Evolutionary conservation across 2,797 vertebrate genomes (phyloP).

Genomic region (Microchirus variegatus): DNA sequence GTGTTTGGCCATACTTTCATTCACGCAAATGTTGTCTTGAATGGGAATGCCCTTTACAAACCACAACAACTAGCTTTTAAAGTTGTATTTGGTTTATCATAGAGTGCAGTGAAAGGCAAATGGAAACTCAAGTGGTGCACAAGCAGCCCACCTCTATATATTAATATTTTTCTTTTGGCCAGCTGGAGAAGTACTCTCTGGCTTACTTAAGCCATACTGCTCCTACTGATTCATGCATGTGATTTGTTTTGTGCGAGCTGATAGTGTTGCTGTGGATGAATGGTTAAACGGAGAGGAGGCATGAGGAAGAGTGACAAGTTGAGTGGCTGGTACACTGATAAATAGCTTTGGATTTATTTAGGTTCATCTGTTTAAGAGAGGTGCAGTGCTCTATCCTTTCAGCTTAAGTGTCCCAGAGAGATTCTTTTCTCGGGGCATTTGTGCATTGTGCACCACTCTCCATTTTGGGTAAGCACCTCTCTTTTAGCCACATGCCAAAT

Average conservation of each 20-base stretch:
- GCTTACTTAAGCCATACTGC: conserved; percentile 44
- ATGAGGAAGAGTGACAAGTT: conserved; percentile 63
- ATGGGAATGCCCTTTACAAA: conserved; percentile 30
- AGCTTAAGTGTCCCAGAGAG: conserved; percentile 68
- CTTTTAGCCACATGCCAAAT: conserved; percentile 65
- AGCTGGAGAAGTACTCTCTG: conserved; percentile 55
- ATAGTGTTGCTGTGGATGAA: conserved; percentile 50
- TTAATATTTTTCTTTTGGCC: conserved; percentile 50
- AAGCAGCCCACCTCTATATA: conserved; percentile 28
- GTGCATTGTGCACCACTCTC: conserved; percentile 53
- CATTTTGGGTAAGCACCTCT: conserved; percentile 67
- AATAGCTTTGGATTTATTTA: conserved; percentile 71
- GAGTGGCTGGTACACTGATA: conserved; percentile 66
- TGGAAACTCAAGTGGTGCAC: conserved; percentile 24
- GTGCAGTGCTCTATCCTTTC: conserved; percentile 58
- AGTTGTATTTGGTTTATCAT: conserved; percentile 32
- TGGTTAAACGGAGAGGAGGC: conserved; percentile 52
- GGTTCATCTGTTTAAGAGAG: conserved; percentile 75
- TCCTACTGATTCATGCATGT: conserved; percentile 52
- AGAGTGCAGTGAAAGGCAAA: conserved; percentile 54
- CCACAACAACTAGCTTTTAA: conserved; percentile 21
- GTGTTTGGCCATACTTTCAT: conserved; percentile 7
- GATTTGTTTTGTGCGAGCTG: conserved; percentile 61
- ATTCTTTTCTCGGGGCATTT: conserved; percentile 65
- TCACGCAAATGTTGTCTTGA: conserved; percentile 3